A percentile compares a stretch with the other conserved stretches of the same genome.
phyloP scores from a whole-genome alignment of 2,113 vertebrate genomes.

The Isurus oxyrinchus region DNA sequence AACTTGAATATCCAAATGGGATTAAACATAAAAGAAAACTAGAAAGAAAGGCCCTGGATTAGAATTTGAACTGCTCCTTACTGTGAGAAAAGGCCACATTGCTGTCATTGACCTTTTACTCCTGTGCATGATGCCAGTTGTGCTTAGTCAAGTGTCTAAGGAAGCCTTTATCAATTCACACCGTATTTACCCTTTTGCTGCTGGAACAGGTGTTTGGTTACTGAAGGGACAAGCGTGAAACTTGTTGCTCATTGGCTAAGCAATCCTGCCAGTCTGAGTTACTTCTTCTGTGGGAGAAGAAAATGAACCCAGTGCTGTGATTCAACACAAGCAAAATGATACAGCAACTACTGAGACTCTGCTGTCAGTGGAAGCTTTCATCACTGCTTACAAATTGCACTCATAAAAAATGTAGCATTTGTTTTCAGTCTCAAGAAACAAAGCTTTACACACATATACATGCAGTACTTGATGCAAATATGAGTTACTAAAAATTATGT shows the following conservation, averaged over 20 bases:
- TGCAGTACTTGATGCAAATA: not conserved
- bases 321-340: not conserved
- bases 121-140: conserved; percentile 43
- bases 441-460: not conserved
- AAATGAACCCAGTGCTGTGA: too few relatives aligned
- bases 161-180: conserved; percentile 43
- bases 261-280: conserved; percentile 14
- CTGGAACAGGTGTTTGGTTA: conserved; percentile 51
- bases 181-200: conserved; percentile 48
- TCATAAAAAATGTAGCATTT: not conserved
- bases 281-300: conserved; percentile 2
- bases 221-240: conserved; percentile 44
- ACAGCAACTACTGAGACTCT: not conserved
- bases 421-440: not conserved
- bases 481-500: not conserved
- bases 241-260: conserved; percentile 38
- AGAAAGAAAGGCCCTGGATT: conserved; percentile 44
- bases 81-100: conserved; percentile 50
- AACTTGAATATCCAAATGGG: conserved; percentile 55
- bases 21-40: conserved; percentile 58
- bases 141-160: conserved; percentile 47
- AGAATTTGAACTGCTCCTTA: conserved; percentile 49
- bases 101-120: conserved; percentile 47
- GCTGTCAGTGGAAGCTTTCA: not conserved
- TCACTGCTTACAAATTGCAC: not conserved